Percentiles rank a stretch among this genome's conserved stretches.
phyloP scores from a whole-genome alignment of 2,797 vertebrate species.

The Gambusia yucatana region DNA sequence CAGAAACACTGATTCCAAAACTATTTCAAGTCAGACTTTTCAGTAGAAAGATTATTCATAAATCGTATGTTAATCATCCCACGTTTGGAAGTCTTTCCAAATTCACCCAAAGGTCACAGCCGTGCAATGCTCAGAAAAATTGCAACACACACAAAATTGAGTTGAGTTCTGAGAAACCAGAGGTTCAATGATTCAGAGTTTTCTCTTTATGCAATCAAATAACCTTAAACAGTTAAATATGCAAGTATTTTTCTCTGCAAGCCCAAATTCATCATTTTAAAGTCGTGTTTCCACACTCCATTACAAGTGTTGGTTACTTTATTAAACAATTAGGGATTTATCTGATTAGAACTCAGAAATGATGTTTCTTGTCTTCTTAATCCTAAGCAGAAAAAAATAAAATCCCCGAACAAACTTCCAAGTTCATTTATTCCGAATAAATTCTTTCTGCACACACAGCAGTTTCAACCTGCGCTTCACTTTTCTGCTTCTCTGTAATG shows the following conservation, averaged over 20 bases:
- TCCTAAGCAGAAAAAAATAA: slow-evolving; percentile 4
- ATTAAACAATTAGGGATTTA: background rate
- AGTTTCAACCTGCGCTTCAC: background rate
- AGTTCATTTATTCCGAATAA: background rate
- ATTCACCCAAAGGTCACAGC: background rate
- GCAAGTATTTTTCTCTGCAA: background rate
- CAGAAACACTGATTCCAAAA: background rate
- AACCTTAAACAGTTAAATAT: background rate
- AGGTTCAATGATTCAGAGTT: background rate
- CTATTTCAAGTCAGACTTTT: background rate
- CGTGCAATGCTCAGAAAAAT: background rate
- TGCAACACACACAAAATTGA: background rate
- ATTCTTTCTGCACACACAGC: background rate
- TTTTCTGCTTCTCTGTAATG: background rate
- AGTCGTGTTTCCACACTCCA: background rate
- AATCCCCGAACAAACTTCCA: background rate
- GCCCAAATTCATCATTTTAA: background rate
- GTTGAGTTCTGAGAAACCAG: background rate
- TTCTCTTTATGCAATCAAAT: background rate
- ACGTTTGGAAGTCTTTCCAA: background rate
- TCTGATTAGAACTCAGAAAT: slow-evolving; percentile 2
- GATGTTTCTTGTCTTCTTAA: slow-evolving; percentile 9
- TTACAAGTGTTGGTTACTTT: background rate
- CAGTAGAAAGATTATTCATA: background rate
- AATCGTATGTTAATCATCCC: too few relatives aligned